Percentiles rank a stretch among this genome's conserved stretches.
phyloP scores from a whole-genome alignment of 2,888 invertebrate species.

The Acleris sparsana region DNA sequence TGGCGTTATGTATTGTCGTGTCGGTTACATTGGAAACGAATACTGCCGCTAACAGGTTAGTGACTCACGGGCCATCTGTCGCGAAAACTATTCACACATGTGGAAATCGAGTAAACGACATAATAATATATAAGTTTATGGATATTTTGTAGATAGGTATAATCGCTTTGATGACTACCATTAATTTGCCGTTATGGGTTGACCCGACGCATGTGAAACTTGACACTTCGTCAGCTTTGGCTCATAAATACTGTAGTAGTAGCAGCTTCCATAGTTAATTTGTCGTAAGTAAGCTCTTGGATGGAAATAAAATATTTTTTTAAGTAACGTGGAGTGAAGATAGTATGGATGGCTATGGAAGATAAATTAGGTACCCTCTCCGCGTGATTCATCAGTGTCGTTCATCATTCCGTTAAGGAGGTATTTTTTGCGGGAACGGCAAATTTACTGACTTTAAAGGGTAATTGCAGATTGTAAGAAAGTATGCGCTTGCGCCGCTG shows the following conservation, averaged over 20 bases:
- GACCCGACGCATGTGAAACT: slow-evolving; percentile 61
- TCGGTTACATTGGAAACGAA: slow-evolving; percentile 69
- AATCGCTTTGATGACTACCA: slow-evolving; percentile 56
- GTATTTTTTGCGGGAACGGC: slow-evolving; percentile 63
- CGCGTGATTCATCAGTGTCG: slow-evolving; percentile 53
- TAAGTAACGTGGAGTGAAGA: slow-evolving; percentile 1
- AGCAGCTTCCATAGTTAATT: slow-evolving; percentile 42
- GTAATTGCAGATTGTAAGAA: slow-evolving; percentile 76
- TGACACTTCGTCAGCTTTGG: slow-evolving; percentile 52
- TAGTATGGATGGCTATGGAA: slow-evolving; percentile 6
- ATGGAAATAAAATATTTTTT: slow-evolving; percentile 14
- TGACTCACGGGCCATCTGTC: slow-evolving; percentile 80
- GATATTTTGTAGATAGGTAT: slow-evolving; percentile 52
- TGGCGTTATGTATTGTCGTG: slow-evolving; percentile 57
- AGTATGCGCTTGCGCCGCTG: slow-evolving; percentile 68
- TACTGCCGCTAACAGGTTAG: slow-evolving; percentile 68
- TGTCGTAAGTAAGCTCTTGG: slow-evolving; percentile 43
- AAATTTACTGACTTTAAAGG: slow-evolving; percentile 70
- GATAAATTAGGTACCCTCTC: slow-evolving; percentile 30
- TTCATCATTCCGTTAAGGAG: slow-evolving; percentile 58
- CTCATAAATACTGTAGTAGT: slow-evolving; percentile 42
- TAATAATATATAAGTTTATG: slow-evolving; percentile 51
- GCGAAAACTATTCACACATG: slow-evolving; percentile 74
- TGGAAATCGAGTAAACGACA: slow-evolving; percentile 68
- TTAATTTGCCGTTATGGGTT: slow-evolving; percentile 64